A percentile compares a stretch with the other conserved stretches of the same genome.
phyloP scores from a whole-genome alignment of 2,888 invertebrate genomes.

The Heliconius erato region DNA sequence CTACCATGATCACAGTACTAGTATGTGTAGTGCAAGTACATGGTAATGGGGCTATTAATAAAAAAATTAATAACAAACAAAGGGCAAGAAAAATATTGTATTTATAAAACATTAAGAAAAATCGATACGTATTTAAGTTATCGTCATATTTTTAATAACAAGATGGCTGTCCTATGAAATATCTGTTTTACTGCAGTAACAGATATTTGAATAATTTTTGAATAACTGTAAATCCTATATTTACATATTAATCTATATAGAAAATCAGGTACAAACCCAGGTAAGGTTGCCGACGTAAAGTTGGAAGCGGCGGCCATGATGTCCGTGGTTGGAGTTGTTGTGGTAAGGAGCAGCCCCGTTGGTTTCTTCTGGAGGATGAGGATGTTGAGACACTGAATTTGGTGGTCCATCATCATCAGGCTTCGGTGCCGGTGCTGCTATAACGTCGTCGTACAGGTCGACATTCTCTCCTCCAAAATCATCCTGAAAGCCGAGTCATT shows the following conservation, averaged over 20 bases:
- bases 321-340: conserved; percentile 90
- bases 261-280: conserved; percentile 92
- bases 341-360: conserved; percentile 89
- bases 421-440: conserved; percentile 90
- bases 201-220: conserved; percentile 59
- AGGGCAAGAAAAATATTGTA: not conserved
- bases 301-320: conserved; percentile 94
- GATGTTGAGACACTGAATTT: conserved; percentile 84
- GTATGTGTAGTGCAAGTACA: not conserved
- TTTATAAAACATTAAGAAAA: not conserved
- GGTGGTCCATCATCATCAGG: conserved; percentile 87
- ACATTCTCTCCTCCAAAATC: conserved; percentile 95
- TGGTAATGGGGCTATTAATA: not conserved
- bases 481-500: conserved; percentile 84
- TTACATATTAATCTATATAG: conserved; percentile 75
- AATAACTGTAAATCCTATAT: conserved; percentile 62
- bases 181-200: conserved; percentile 57
- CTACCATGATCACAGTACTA: conserved; percentile 6
- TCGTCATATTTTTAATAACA: conserved; percentile 47
- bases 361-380: conserved; percentile 88
- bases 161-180: conserved; percentile 51
- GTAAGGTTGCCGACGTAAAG: conserved; percentile 99
- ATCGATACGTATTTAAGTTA: conserved; percentile 24
- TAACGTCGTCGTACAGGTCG: conserved; percentile 98
- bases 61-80: not conserved